Conservation (phyloP, 2,797 vertebrate species). For the Lithobates pipiens region DNA sequence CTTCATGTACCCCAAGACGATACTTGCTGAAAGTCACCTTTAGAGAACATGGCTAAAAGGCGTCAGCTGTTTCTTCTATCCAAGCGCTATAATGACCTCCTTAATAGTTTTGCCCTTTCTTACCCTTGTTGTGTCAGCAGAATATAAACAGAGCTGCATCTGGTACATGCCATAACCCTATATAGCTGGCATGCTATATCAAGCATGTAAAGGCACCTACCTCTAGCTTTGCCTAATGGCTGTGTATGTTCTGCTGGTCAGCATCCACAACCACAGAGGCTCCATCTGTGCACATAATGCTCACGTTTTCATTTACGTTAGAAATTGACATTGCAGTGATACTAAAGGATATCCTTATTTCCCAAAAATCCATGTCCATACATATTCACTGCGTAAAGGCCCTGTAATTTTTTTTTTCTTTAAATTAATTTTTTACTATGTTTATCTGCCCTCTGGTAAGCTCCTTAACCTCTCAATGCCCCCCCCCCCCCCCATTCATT, state of each 20-base stretch:
- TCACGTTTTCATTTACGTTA: no score
- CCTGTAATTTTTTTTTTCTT: no score
- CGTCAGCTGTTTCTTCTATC: neutral
- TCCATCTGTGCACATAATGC: slow-evolving; percentile 10
- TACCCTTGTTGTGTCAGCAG: slow-evolving; percentile 20
- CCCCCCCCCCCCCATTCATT: no score
- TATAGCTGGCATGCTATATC: neutral
- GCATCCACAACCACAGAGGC: neutral
- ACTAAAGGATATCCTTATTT: no score
- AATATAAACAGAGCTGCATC: neutral
- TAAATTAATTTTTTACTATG: no score
- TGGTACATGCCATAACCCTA: neutral
- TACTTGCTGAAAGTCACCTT: slow-evolving; percentile 2
- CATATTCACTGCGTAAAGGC: no score
- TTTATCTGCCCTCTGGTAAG: no score
- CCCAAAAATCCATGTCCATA: no score
- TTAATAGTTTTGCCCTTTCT: neutral
- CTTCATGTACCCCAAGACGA: slow-evolving; percentile 1
- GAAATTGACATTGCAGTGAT: no score
- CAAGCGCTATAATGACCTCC: neutral
- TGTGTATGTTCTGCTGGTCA: neutral
- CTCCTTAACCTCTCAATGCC: no score
- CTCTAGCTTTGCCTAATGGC: neutral
- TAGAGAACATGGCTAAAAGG: neutral
- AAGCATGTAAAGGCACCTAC: neutral